phyloP scores from a whole-genome alignment of 2,888 invertebrate species.

The Trissoscelio sp. region DNA sequence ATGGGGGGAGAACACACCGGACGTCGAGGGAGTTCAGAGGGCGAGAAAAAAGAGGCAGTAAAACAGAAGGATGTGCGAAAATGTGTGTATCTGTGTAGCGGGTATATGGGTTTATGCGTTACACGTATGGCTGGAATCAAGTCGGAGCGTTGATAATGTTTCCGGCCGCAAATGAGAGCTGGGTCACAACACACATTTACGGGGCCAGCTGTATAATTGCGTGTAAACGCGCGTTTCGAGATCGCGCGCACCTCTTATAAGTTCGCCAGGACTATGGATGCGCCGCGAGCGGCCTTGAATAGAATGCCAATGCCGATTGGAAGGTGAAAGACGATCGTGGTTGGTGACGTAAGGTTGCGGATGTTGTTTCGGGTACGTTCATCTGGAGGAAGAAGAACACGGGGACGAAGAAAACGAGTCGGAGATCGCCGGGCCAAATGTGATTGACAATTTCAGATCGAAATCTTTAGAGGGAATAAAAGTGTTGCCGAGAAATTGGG shows the following conservation, averaged over 20 bases:
- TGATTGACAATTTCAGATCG: conserved; percentile 22
- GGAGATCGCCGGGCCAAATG: not conserved
- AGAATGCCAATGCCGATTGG: conserved; percentile 38
- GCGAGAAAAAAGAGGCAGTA: conserved; percentile 61
- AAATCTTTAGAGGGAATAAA: not conserved
- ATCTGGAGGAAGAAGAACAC: not conserved
- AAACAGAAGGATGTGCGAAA: conserved; percentile 53
- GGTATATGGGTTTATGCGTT: conserved; percentile 45
- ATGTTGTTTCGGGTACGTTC: not conserved
- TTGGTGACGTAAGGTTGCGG: not conserved
- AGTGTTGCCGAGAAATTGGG: not conserved
- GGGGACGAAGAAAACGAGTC: not conserved
- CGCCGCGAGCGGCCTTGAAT: conserved; percentile 40
- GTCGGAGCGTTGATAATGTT: conserved; percentile 59
- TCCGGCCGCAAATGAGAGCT: conserved; percentile 65
- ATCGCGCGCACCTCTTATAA: conserved; percentile 28
- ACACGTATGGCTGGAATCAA: conserved; percentile 58
- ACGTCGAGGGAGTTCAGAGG: conserved; percentile 57
- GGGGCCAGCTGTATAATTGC: conserved; percentile 48
- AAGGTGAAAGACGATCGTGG: not conserved
- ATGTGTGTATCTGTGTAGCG: conserved; percentile 27
- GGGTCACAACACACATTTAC: conserved; percentile 57
- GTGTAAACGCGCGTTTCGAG: conserved; percentile 40
- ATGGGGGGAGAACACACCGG: conserved; percentile 61
- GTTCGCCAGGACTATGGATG: conserved; percentile 17